Evolutionary conservation across 2,113 vertebrate species (phyloP).

Genomic region (Pogonocichla stellata): DNA sequence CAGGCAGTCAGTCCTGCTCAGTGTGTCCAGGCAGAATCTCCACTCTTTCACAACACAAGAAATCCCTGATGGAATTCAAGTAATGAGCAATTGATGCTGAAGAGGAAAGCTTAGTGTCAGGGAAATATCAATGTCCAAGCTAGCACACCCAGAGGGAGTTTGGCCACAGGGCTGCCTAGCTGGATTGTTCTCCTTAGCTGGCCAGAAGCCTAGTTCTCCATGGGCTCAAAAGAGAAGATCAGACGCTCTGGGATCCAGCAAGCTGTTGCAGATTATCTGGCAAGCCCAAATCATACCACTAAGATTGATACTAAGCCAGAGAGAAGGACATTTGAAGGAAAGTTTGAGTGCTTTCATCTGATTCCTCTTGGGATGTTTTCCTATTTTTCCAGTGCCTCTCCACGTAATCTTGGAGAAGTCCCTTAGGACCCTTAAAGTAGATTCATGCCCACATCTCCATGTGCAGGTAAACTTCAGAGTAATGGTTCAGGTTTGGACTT

Average conservation of each 20-base stretch:
- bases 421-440: background rate
- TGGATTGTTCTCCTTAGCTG: conserved; percentile 17
- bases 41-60: conserved; percentile 17
- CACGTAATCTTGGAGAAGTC: background rate
- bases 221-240: conserved; percentile 19
- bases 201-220: background rate
- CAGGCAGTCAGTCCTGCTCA: conserved; percentile 33
- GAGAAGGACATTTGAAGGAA: background rate
- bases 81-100: conserved; percentile 16
- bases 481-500: background rate
- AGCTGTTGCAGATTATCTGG: background rate
- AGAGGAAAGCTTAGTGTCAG: conserved; percentile 30
- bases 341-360: background rate
- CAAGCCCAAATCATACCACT: background rate
- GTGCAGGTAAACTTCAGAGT: background rate
- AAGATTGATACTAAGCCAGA: background rate
- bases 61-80: conserved; percentile 41
- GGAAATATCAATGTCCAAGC: background rate
- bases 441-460: background rate
- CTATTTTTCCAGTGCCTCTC: background rate
- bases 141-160: background rate
- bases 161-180: background rate
- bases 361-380: background rate
- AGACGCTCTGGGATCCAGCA: background rate
- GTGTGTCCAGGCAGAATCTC: conserved; percentile 35